Base-by-base conservation (phyloP, 2,113 vertebrate species). In the Tragelaphus scriptus region DNA sequence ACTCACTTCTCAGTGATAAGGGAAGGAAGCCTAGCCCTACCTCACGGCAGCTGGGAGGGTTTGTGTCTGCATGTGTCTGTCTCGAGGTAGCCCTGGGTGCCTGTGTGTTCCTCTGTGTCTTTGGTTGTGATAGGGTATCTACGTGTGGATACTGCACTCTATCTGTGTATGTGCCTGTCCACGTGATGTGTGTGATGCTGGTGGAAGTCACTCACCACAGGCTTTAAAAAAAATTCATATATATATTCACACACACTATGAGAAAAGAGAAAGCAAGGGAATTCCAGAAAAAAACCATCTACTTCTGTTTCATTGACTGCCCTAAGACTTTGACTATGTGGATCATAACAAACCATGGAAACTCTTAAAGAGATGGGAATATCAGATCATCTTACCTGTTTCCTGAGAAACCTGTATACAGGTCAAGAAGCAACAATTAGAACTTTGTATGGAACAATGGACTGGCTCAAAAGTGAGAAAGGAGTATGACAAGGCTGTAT, bases 51-150 rank as follows among this genome's bases (percentile, higher is more conserved):
- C 4, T 61, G 16, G 32, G 19, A 28, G 53, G 32, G 61, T 53
- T 25, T 58, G 14, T 23, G 21, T 32, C 13, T 53, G 19, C 4
- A 0, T 0, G 1, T 23, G 25, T 32, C 26, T 21, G 51, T 10
- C 49, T 91, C 30, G 44, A 59, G 26, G 8, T 6, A 82, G 16
- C 4, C 30, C 44, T 56, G 53, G 59, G n/a, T 15, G 2, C 3
- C 2, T 51, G 3, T 17, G 15, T 7, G 1, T n/a, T 63, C 51
- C 9, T 58, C 56, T 40, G 61, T 9, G 49, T 95, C 81, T 95
- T 77, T 94, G 21, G 63, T 63, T 58, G 8, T 47, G 47, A 56
- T 53, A 59, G 44, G 51, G 17, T 55, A 82, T 82, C 51, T 2
- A 2, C 13, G 80, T 23, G 51, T 82, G 17, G 14, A 7, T 13